phyloP scores from a whole-genome alignment of 2,797 vertebrate genomes.

The Bucorvus abyssinicus region DNA sequence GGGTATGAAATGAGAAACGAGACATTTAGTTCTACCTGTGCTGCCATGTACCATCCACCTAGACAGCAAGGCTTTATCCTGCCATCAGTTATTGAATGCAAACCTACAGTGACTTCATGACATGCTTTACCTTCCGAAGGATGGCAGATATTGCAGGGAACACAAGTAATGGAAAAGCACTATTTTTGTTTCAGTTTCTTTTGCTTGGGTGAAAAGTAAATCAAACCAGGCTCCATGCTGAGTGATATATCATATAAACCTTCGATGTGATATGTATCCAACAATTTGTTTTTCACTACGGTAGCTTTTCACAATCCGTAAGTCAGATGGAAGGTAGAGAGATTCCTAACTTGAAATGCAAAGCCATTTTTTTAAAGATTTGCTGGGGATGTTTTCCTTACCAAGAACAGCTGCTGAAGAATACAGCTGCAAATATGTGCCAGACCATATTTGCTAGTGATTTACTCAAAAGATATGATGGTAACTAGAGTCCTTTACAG shows the following conservation, averaged over 20 bases:
- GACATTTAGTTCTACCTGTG: not conserved
- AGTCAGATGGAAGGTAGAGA: slow-evolving; percentile 39
- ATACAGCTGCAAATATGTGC: slow-evolving; percentile 38
- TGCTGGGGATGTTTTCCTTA: slow-evolving; percentile 2
- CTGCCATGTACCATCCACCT: not conserved
- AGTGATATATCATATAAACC: slow-evolving; percentile 55
- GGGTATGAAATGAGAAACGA: not conserved
- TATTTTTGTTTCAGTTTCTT: slow-evolving; percentile 51
- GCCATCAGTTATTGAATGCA: slow-evolving; percentile 18
- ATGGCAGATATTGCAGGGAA: slow-evolving; percentile 5
- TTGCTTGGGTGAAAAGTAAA: slow-evolving; percentile 55
- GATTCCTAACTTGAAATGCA: slow-evolving; percentile 58
- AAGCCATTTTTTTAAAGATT: slow-evolving; percentile 19
- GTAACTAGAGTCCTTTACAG: not conserved
- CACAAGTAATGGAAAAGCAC: slow-evolving; percentile 16
- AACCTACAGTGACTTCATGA: not conserved
- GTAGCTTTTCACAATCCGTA: slow-evolving; percentile 66
- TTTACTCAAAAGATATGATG: not conserved
- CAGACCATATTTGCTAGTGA: slow-evolving; percentile 11
- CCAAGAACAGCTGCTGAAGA: slow-evolving; percentile 13
- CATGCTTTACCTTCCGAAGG: not conserved
- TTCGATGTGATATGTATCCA: slow-evolving; percentile 52
- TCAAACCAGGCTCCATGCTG: slow-evolving; percentile 51
- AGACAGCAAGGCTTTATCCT: not conserved
- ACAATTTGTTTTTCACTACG: slow-evolving; percentile 52